A percentile compares a stretch with the other conserved stretches of the same genome.
Conservation (phyloP, 2,797 vertebrate genomes). For the Catharus ustulatus region DNA sequence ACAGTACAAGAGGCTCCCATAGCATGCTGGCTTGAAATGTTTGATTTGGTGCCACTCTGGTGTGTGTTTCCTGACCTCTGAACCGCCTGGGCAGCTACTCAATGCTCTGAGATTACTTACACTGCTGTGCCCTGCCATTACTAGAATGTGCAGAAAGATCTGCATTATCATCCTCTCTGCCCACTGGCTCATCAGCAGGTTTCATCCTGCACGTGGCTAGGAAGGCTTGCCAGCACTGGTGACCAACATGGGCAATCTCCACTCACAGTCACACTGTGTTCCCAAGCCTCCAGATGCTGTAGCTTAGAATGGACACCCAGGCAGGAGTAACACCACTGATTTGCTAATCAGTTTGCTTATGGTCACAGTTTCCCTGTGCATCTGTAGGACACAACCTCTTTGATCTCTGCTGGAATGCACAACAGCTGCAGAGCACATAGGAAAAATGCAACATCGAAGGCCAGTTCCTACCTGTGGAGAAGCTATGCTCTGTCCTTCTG, state of each 20-base stretch:
- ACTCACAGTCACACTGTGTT: neutral
- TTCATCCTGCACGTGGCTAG: neutral
- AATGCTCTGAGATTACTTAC: neutral
- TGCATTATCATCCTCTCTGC: neutral
- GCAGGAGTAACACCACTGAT: neutral
- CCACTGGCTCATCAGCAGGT: neutral
- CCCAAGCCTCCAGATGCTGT: neutral
- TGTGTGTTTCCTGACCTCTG: neutral
- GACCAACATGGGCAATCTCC: neutral
- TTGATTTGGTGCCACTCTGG: neutral
- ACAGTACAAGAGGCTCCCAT: neutral
- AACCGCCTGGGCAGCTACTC: neutral
- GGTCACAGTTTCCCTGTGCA: neutral
- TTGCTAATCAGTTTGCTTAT: neutral
- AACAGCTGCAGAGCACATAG: neutral
- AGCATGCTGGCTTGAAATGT: neutral
- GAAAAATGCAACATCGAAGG: neutral
- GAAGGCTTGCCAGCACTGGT: neutral
- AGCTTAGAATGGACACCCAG: neutral
- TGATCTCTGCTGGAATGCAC: neutral
- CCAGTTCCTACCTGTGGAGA: conserved; percentile 82
- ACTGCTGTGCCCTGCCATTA: neutral
- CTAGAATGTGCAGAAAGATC: neutral
- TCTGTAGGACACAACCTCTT: neutral
- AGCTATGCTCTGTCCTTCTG: conserved; percentile 74